Evolutionary conservation across 1,140 invertebrate genomes (phyloP), one percentile per base, ranked within the genome.

Genomic region (Copidosoma floridanum): DNA sequence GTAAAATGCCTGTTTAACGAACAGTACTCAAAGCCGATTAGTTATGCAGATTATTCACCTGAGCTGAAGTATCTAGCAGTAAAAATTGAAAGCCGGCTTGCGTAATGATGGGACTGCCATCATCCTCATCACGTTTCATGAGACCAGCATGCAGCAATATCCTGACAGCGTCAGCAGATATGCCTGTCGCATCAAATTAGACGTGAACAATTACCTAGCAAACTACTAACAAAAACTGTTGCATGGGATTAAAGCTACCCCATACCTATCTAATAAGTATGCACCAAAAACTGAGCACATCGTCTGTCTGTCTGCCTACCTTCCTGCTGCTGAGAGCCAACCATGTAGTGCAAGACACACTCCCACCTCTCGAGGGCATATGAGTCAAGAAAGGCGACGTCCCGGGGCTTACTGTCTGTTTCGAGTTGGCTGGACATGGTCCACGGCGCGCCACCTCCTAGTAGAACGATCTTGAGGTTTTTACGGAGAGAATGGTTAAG

Each of bases 301-400:
- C 29, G 12, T 6, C 12, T 12, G 29, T 8, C 29, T 32, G 29
- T 8, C 6, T 32, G 29, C 12, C 12, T 60, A 78, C 78, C 93
- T 78, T 95, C 92, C 66, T 85, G 85, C 76, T 88, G 89, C 29
- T 91, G 86, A 8, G 92, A 93, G 20, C 94, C 94, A 44, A 97
- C 95, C 91, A 99, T 95, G 73, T 95, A 98, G 80, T 98, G 94
- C 2, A 99, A 82, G 10, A 99, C 92, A 77, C 93, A 96, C 78
- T 98, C 93, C 96, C 96, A 99, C 46, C 96, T 82, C 72, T 97
- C 93, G 68, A 93, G 80, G 0, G 95, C 94, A 80, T 99, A 99
- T 11, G 88, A 85, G 79, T 98, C 95, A 27, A 99, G 80, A 78
- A 95, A 97, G 11, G 87, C 83, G 4, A 94, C 85, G 70, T 97